A percentile compares a stretch with the other conserved stretches of the same genome.
These are phyloP conservation scores for Forficula auricularia DNA, from an alignment of 1,140 invertebrate genomes.

Conservation along the genomic window DNA sequence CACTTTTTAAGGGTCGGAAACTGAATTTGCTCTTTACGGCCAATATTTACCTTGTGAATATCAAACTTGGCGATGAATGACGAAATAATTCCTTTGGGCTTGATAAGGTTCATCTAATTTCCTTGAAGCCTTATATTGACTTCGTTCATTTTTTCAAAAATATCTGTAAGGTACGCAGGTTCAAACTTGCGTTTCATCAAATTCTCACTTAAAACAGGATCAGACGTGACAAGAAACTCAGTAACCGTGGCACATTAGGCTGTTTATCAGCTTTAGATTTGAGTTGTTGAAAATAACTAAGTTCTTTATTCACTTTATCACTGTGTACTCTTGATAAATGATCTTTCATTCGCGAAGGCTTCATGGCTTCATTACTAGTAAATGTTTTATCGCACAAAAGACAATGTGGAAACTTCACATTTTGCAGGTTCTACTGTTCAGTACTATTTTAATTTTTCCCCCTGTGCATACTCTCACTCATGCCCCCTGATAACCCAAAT, in stretches of 20 bases:
- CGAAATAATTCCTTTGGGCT: conserved; percentile 2
- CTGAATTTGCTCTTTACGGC: conserved; percentile 1
- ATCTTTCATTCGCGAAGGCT: conserved; percentile 4
- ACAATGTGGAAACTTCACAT: conserved; percentile 1
- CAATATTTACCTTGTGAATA: conserved; percentile 4
- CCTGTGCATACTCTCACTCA: too few species aligned
- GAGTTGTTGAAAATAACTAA: conserved; percentile 3
- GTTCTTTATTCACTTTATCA: conserved; percentile 4
- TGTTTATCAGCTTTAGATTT: background rate
- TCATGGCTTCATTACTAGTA: conserved; percentile 3
- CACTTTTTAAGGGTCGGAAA: conserved; percentile 3
- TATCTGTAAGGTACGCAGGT: conserved; percentile 1
- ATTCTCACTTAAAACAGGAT: conserved; percentile 2
- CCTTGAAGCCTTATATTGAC: conserved; percentile 4
- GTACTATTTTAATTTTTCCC: too few species aligned
- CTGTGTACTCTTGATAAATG: conserved; percentile 1
- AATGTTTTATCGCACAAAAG: conserved; percentile 3
- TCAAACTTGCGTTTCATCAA: conserved; percentile 1
- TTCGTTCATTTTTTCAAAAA: conserved; percentile 1
- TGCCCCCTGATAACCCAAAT: too few species aligned
- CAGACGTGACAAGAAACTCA: conserved; percentile 1
- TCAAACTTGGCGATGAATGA: conserved; percentile 1
- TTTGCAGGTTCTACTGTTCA: too few species aligned
- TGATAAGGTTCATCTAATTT: conserved; percentile 2
- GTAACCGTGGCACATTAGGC: conserved; percentile 2